A percentile compares a stretch with the other conserved stretches of the same genome.
phyloP scores from a whole-genome alignment of 2,888 invertebrate species.

The Heliconius charithonia region DNA sequence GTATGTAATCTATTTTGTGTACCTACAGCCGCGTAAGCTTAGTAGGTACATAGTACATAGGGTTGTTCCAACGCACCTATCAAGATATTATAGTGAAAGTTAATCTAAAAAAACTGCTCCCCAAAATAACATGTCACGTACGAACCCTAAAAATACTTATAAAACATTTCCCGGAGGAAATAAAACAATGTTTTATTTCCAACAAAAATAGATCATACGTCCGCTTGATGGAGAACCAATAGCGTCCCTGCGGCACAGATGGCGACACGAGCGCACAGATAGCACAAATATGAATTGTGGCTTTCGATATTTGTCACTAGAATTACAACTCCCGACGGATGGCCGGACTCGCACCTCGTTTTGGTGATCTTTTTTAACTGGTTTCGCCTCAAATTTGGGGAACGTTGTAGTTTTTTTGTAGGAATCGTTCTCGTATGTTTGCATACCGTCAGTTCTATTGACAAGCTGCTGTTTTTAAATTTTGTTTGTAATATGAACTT shows the following conservation, averaged over 20 bases:
- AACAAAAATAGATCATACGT: conserved; percentile 82
- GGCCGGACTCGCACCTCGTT: conserved; percentile 78
- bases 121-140: conserved; percentile 72
- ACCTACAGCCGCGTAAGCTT: background rate
- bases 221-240: conserved; percentile 83
- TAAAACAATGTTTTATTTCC: conserved; percentile 78
- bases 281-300: conserved; percentile 83
- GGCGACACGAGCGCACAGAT: conserved; percentile 80
- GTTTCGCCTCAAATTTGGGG: conserved; percentile 49
- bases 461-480: background rate
- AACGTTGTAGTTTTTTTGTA: conserved; percentile 24
- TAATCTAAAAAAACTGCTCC: conserved; percentile 32
- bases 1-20: background rate
- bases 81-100: conserved; percentile 24
- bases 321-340: conserved; percentile 81
- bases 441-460: conserved; percentile 2
- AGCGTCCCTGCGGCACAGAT: conserved; percentile 81
- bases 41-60: background rate
- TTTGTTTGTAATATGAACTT: background rate
- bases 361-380: conserved; percentile 69
- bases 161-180: conserved; percentile 80
- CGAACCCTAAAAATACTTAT: conserved; percentile 75
- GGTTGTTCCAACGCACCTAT: conserved; percentile 2
- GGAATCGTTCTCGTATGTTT: conserved; percentile 12
- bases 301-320: conserved; percentile 84